Evolutionary conservation across 1,140 invertebrate species (phyloP).

Genomic region (Ooceraea biroi): DNA sequence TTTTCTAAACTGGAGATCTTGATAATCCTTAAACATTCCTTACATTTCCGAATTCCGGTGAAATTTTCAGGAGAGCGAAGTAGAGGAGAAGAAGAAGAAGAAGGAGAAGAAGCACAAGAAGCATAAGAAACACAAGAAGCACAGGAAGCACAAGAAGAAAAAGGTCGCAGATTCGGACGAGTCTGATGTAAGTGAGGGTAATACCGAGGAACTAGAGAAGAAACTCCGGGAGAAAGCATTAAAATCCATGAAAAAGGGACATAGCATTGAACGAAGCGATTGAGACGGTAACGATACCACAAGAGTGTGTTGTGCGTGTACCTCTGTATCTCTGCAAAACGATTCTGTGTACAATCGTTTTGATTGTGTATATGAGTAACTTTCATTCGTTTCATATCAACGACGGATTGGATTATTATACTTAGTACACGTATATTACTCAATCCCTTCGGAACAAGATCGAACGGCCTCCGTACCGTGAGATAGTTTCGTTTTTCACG

Average conservation of each 20-base stretch:
- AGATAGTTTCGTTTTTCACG: constrained; percentile 8
- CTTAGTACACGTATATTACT: constrained; percentile 25
- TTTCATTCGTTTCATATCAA: constrained; percentile 30
- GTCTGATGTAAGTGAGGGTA: constrained; percentile 88
- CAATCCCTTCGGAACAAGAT: constrained; percentile 43
- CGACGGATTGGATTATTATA: constrained; percentile 26
- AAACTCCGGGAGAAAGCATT: constrained; percentile 95
- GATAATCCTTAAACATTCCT: constrained; percentile 31
- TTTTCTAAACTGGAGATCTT: background rate
- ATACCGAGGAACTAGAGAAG: constrained; percentile 94
- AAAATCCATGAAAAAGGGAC: constrained; percentile 89
- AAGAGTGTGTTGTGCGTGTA: constrained; percentile 65
- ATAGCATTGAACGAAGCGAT: constrained; percentile 84
- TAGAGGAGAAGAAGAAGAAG: constrained; percentile 90
- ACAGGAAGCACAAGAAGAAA: constrained; percentile 90
- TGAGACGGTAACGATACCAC: constrained; percentile 70
- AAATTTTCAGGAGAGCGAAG: constrained; percentile 87
- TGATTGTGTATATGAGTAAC: constrained; percentile 47
- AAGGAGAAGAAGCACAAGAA: constrained; percentile 91
- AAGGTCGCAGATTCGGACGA: constrained; percentile 88
- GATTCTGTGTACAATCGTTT: constrained; percentile 46
- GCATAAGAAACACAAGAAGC: constrained; percentile 91
- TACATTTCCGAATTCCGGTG: constrained; percentile 34
- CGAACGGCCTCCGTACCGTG: background rate
- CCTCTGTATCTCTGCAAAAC: constrained; percentile 61